phyloP scores from a whole-genome alignment of 2,888 invertebrate genomes.

The Diachrysia chrysitis region DNA sequence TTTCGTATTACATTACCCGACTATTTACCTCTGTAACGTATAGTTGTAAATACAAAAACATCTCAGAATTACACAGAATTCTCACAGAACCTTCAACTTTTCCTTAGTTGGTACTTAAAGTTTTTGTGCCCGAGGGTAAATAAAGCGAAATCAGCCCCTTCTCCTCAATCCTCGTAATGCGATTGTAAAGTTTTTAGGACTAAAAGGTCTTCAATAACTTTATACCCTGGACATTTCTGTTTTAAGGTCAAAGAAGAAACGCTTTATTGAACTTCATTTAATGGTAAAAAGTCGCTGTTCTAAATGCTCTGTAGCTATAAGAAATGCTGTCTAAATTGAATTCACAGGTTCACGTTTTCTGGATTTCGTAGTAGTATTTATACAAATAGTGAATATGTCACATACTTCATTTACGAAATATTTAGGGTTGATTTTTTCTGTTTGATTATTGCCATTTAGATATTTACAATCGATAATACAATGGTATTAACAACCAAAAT shows the following conservation, averaged over 20 bases:
- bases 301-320: not conserved
- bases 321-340: not conserved
- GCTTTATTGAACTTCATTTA: not conserved
- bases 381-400: too few relatives aligned
- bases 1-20: not conserved
- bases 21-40: not conserved
- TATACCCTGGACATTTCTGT: constrained; percentile 47
- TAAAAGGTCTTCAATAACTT: constrained; percentile 47
- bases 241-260: constrained; percentile 22
- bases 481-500: too few relatives aligned
- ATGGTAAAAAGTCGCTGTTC: not conserved
- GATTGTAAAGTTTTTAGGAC: constrained; percentile 47
- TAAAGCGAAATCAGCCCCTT: constrained; percentile 33
- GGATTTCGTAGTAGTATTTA: too few relatives aligned
- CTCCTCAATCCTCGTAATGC: constrained; percentile 37
- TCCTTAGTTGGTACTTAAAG: constrained; percentile 20
- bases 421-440: too few relatives aligned
- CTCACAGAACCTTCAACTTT: constrained; percentile 35
- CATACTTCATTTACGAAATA: too few relatives aligned
- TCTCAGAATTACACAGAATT: constrained; percentile 22
- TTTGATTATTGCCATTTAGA: too few relatives aligned
- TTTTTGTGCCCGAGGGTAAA: constrained; percentile 31
- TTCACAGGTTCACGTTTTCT: not conserved
- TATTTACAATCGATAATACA: too few relatives aligned
- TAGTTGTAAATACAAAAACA: not conserved